Evolutionary conservation across 2,888 invertebrate species (phyloP), one percentile per base, ranked within the genome.

Genomic region (Poecilus cupreus): DNA sequence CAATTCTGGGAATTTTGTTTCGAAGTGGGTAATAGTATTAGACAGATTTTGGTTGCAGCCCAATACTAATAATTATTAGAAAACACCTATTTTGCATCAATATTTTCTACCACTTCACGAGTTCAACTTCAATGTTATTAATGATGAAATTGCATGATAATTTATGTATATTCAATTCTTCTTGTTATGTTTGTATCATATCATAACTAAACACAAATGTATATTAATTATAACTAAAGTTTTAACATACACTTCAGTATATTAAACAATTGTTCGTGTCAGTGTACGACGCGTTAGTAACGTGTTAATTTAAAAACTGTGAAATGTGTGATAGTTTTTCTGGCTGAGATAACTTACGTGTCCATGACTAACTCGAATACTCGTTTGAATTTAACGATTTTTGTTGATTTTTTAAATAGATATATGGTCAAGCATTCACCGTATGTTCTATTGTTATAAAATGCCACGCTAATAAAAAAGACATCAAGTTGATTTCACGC

Each of bases 361-460:
- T 60, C 60, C 60, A 60, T 60, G 60, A 60, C 60, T 60, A 60
- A 60, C 26, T n/a, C 26, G 60, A 60, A 24, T 60, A 24, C 60
- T 60, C 60, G 60, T 60, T 60, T 4, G 60, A 60, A 60, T 60
- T 26, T 60, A 60, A 60, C 60, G 60, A 60, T 60, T 60, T 60
- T 60, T 60, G 60, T 60, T 60, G 60, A 60, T 60, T 26, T 60
- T 60, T 60, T 26, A 60, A 60, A 60, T 60, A 60, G 60, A 60
- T 60, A 60, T 60, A 60, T 26, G 60, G 60, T 13, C 26, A 60
- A 60, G 60, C 60, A 60, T 60, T 26, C 60, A 26, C 24, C 60
- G 24, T 26, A 24, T 60, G 26, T n/a, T 13, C 60, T 60, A 26
- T 60, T 60, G 26, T 60, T 60, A 60, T 60, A 22, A 24, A 60